Base-by-base conservation (phyloP, 2,888 invertebrate species). In the Blomia tropicalis region DNA sequence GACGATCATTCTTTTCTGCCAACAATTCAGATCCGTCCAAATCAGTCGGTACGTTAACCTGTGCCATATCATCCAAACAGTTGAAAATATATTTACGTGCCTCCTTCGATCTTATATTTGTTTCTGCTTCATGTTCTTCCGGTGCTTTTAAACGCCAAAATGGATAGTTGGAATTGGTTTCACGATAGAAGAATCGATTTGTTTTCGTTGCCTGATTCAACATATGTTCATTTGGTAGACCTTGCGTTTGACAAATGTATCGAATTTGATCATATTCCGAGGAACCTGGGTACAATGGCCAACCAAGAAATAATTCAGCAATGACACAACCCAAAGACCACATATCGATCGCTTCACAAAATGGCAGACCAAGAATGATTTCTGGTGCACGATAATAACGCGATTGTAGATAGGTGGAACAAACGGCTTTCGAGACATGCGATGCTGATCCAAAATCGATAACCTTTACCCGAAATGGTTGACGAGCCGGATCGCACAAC, bases 271-370 rank as follows among this genome's bases (percentile, higher is more conserved):
- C 98, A 77, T 96, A 99, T 77, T 98, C 98, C 22, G 95, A 95
- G 60, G 92, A 90, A 67, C 98, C 98, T 0, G 98, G 98, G 78
- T 98, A 98, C 41, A 99, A 79, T 19, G 98, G 98, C 98, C 98
- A 99, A 67, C 98, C 98, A 51, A 99, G 81, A 77, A 98, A 98
- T 69, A 98, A 79, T 75, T 99, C 98, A 2, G 98, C 98, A 54
- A 98, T 95, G 67, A 99, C 98, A 77, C 98, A 99, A 64, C 98
- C 98, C 68, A 98, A 78, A 4, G 95, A 96, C 98, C 98, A 98
- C 96, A 99, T 99, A 77, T 98, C 98, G 71, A 98, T 98, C 17
- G 96, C 92, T 76, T 99, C 98, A 78, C 93, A 93, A 78, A 98
- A 98, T 66, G 95, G 96, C 70, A 98, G 79, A 25, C 98, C 98